phyloP scores from a whole-genome alignment of 2,113 vertebrate species.

The Ramphastos sulfuratus region DNA sequence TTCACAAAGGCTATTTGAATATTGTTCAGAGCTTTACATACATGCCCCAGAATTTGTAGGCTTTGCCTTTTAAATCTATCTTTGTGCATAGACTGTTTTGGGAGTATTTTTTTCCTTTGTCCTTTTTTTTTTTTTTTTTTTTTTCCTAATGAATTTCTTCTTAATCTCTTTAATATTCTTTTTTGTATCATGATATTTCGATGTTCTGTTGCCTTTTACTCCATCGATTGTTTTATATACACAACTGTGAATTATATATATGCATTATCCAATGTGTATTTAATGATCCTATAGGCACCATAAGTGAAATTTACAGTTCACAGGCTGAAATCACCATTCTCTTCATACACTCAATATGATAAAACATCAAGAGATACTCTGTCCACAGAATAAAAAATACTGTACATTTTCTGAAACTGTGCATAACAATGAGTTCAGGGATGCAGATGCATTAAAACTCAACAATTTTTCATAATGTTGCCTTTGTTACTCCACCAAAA shows the following conservation, averaged over 20 bases:
- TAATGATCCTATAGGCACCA: constrained; percentile 40
- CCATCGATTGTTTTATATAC: constrained; percentile 5
- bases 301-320: constrained; percentile 35
- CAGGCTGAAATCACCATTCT: constrained; percentile 16
- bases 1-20: background rate
- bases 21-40: background rate
- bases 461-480: constrained; percentile 15
- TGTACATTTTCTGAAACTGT: constrained; percentile 27
- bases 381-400: constrained; percentile 35
- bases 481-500: constrained; percentile 29
- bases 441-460: constrained; percentile 4
- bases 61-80: background rate
- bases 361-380: constrained; percentile 49
- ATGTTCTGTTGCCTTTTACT: background rate
- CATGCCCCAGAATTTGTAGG: background rate
- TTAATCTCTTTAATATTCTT: background rate
- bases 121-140: background rate
- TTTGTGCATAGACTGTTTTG: background rate
- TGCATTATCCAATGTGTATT: background rate
- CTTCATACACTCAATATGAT: constrained; percentile 5
- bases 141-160: background rate
- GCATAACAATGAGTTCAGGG: constrained; percentile 1
- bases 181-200: background rate
- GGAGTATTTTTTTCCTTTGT: background rate
- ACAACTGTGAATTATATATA: constrained; percentile 28